These are phyloP conservation scores for Plemyria rubiginata DNA, from an alignment of 2,888 invertebrate species.

Conservation along the genomic window DNA sequence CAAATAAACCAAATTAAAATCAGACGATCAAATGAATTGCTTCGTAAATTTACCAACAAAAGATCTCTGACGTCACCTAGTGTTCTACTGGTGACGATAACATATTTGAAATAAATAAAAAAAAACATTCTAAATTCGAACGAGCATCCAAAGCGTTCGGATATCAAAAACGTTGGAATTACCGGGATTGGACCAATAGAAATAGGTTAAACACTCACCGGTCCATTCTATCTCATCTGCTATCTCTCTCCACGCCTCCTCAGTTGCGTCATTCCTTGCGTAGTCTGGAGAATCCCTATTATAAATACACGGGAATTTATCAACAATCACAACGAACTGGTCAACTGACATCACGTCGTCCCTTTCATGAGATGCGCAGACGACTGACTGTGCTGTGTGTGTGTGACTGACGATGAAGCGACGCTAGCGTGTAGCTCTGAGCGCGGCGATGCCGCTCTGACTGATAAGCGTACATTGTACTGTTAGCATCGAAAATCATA, in stretches of 20 bases:
- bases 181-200: too few relatives aligned
- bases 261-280: slow-evolving; percentile 33
- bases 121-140: too few relatives aligned
- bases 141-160: too few relatives aligned
- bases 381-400: too few relatives aligned
- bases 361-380: not conserved
- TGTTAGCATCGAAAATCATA: not conserved
- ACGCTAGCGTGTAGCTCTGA: slow-evolving; percentile 17
- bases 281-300: slow-evolving; percentile 37
- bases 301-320: slow-evolving; percentile 36
- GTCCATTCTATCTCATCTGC: slow-evolving; percentile 23
- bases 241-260: slow-evolving; percentile 33
- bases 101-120: too few relatives aligned
- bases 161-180: too few relatives aligned
- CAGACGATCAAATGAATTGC: too few relatives aligned
- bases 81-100: too few relatives aligned
- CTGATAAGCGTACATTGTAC: not conserved
- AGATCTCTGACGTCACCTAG: too few relatives aligned
- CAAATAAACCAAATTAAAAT: too few relatives aligned
- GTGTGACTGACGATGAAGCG: slow-evolving; percentile 4
- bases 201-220: slow-evolving; percentile 16
- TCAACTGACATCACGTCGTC: slow-evolving; percentile 19
- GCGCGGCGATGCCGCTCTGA: slow-evolving; percentile 29
- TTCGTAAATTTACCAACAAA: too few relatives aligned
- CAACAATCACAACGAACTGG: slow-evolving; percentile 28